Conservation (phyloP, 2,888 invertebrate genomes). For the Rhopalosiphum nymphaeae region DNA sequence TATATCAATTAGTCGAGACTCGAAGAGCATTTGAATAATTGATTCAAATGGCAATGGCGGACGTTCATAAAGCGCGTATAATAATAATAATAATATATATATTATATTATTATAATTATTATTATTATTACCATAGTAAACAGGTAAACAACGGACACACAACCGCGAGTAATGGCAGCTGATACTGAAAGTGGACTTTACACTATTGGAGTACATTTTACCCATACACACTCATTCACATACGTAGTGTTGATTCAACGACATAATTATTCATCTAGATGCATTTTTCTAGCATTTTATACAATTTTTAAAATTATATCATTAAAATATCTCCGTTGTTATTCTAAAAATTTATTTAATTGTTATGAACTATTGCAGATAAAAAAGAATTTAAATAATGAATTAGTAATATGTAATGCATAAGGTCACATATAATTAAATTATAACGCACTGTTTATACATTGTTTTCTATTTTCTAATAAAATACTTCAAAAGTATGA, state of each 20-base stretch:
- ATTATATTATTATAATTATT: not conserved
- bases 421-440: not conserved
- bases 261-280: not conserved
- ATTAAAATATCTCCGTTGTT: not conserved
- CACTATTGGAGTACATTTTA: not conserved
- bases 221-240: not conserved
- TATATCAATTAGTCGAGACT: not conserved
- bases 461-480: not conserved
- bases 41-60: conserved; percentile 2
- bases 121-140: conserved; percentile 6
- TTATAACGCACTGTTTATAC: not conserved
- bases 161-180: not conserved
- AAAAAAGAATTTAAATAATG: not conserved
- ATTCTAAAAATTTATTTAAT: not conserved
- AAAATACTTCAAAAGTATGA: not conserved
- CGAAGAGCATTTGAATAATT: conserved; percentile 29
- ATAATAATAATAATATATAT: conserved; percentile 22
- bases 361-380: not conserved
- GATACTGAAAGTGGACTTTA: not conserved
- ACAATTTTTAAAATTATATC: not conserved
- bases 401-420: not conserved
- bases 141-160: not conserved
- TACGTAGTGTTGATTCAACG: not conserved
- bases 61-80: not conserved
- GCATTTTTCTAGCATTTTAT: not conserved